These are phyloP conservation scores for Danaus chrysippus DNA, from an alignment of 2,888 invertebrate genomes.

Conservation along the genomic window DNA sequence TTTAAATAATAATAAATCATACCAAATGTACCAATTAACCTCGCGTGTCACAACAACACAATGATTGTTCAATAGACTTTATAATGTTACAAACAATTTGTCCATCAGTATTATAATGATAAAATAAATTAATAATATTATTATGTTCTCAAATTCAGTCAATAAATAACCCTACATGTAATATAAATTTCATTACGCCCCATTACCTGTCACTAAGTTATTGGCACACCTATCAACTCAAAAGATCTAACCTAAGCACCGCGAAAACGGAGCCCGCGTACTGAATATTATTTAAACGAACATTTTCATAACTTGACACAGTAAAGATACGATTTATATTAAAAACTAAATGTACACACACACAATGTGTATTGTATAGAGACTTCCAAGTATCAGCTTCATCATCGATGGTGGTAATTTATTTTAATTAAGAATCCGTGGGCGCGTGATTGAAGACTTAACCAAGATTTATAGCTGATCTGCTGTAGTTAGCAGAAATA, in stretches of 20 bases:
- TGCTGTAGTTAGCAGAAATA: conserved; percentile 5
- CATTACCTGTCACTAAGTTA: conserved; percentile 5
- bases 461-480: conserved; percentile 15
- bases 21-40: too few species aligned
- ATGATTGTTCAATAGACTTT: neutral
- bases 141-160: conserved; percentile 3
- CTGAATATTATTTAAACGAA: neutral
- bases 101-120: neutral
- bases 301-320: too few species aligned
- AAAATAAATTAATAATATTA: conserved; percentile 7
- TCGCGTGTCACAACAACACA: neutral
- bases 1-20: too few species aligned
- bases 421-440: conserved; percentile 56
- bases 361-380: conserved; percentile 3
- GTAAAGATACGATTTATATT: too few species aligned
- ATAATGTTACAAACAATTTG: neutral
- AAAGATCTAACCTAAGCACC: neutral
- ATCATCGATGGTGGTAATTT: conserved; percentile 50
- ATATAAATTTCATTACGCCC: conserved; percentile 8
- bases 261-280: neutral
- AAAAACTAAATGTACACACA: neutral
- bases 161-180: neutral
- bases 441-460: conserved; percentile 37
- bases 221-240: conserved; percentile 6
- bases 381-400: conserved; percentile 43